Evolutionary conservation across 2,888 invertebrate species (phyloP), one percentile per base, ranked within the genome.

Genomic region (Caenorhabditis sp.): DNA sequence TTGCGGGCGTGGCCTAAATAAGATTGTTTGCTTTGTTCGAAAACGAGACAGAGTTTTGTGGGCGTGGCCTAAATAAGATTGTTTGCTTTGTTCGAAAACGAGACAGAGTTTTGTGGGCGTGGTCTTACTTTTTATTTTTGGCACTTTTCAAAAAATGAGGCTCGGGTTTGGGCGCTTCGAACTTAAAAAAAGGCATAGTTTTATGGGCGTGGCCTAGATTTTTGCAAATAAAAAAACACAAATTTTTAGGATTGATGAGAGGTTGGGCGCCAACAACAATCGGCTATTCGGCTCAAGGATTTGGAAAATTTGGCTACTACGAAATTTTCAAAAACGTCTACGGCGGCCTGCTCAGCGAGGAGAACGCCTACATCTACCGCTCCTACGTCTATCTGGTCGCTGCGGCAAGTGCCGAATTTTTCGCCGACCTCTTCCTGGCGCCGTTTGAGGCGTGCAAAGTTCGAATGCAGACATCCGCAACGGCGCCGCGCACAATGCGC

Each of bases 201-300:
- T n/a, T n/a, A n/a, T n/a, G n/a, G n/a, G n/a, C n/a, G n/a, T n/a
- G n/a, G n/a, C n/a, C n/a, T n/a, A n/a, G n/a, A n/a, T n/a, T n/a
- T n/a, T n/a, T n/a, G n/a, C n/a, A n/a, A n/a, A n/a, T n/a, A n/a
- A n/a, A n/a, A n/a, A n/a, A n/a, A n/a, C n/a, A 31, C 31, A 31
- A 3, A 12, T 17, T 43, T 43, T 14, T 17, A 43, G 94, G 65
- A n/a, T 27, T 97, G 69, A 94, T 91, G 57, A 93, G 92, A 89
- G 97, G 96, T 59, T 97, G 97, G 97, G 95, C 96, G 1, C 96
- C 97, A 62, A 97, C 97, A 49, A 93, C 94, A 89, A 92, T 95
- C 84, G 97, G 96, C 23, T 97, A 97, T 89, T 96, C 95, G 6
- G 91, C 93, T 87, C 95, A 82, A 64, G 94, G 94, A 88, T 91